A percentile compares a stretch with the other conserved stretches of the same genome.
Evolutionary conservation across 2,888 invertebrate genomes (phyloP).

Genomic region (Timandra comae): DNA sequence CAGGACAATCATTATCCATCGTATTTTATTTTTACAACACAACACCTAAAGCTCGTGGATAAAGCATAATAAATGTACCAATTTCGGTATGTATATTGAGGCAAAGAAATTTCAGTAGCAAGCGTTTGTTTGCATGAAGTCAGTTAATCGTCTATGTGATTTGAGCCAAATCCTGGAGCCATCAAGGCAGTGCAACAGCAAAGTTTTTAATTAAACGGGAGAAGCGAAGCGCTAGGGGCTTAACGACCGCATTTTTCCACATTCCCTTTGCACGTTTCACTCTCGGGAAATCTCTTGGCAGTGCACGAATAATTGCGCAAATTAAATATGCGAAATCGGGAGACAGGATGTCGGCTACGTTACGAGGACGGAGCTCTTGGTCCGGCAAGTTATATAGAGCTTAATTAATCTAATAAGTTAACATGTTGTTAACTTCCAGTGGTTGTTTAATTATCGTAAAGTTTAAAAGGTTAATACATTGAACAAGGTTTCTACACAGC

Average conservation of each 20-base stretch:
- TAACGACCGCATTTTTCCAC: slow-evolving; percentile 69
- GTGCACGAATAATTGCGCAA: slow-evolving; percentile 59
- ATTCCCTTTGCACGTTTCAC: slow-evolving; percentile 48
- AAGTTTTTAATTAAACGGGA: slow-evolving; percentile 69
- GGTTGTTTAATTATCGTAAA: slow-evolving; percentile 7
- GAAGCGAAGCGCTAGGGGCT: slow-evolving; percentile 42
- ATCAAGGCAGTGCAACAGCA: slow-evolving; percentile 50
- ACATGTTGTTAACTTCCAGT: too few species aligned
- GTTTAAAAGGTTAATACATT: too few species aligned
- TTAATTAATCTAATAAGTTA: too few species aligned
- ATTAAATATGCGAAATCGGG: slow-evolving; percentile 62
- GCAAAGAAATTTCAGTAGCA: too few species aligned
- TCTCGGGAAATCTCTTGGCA: slow-evolving; percentile 59
- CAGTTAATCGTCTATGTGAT: slow-evolving; percentile 30
- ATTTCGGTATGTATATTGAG: slow-evolving; percentile 7
- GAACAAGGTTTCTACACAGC: slow-evolving; percentile 29
- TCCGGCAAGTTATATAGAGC: too few species aligned
- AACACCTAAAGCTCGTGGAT: too few species aligned
- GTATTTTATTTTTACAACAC: slow-evolving; percentile 3
- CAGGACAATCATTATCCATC: slow-evolving; percentile 17
- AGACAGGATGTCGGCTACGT: slow-evolving; percentile 27
- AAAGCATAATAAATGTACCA: slow-evolving; percentile 3
- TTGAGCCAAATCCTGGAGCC: slow-evolving; percentile 28
- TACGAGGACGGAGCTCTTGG: slow-evolving; percentile 32
- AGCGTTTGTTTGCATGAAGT: slow-evolving; percentile 13